Conservation (phyloP, 1,140 invertebrate species). For the Lepidurus couesii region DNA sequence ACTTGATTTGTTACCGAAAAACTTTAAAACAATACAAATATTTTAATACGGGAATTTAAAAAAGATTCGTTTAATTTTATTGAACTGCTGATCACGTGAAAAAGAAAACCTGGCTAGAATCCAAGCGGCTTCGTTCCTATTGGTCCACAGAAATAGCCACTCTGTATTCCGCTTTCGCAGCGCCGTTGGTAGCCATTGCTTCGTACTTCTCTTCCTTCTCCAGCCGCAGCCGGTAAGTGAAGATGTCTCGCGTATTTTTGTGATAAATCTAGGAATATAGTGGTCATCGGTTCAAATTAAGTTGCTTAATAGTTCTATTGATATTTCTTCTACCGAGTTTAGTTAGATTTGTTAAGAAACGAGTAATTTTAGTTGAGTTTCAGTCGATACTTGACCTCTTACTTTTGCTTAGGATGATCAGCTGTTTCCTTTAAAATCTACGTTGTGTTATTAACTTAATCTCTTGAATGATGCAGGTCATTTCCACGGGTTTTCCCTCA, state of each 20-base stretch:
- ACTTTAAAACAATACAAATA: neutral
- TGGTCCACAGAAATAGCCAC: conserved; percentile 4
- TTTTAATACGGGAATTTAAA: neutral
- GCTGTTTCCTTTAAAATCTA: neutral
- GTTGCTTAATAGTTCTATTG: neutral
- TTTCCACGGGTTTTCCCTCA: conserved; percentile 25
- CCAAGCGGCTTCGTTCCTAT: neutral
- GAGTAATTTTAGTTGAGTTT: neutral
- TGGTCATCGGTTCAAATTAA: neutral
- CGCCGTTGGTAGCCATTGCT: conserved; percentile 4
- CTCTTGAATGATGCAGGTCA: neutral
- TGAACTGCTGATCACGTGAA: neutral
- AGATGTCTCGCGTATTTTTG: neutral
- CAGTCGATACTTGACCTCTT: neutral
- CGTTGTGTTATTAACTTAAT: neutral
- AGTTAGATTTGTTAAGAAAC: neutral
- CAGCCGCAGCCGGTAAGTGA: conserved; percentile 17
- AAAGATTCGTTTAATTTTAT: neutral
- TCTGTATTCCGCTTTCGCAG: conserved; percentile 1
- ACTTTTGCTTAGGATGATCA: neutral
- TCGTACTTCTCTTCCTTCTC: conserved; percentile 17
- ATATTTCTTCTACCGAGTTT: neutral
- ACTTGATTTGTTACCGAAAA: neutral
- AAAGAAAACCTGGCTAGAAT: neutral
- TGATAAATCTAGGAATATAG: neutral